Evolutionary conservation across 2,888 invertebrate species (phyloP).

Genomic region (Oligia strigilis): DNA sequence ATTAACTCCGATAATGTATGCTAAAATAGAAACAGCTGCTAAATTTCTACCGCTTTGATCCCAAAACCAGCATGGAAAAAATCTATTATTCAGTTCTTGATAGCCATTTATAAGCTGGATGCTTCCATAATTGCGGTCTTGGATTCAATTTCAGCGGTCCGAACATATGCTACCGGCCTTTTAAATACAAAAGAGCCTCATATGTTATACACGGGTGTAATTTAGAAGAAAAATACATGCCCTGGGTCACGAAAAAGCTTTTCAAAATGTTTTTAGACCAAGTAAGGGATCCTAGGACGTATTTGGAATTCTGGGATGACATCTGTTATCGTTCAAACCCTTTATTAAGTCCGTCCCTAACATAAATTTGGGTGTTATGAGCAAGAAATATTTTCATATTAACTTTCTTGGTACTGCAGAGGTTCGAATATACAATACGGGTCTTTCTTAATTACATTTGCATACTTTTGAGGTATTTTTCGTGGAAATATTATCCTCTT

Average conservation of each 20-base stretch:
- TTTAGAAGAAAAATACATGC: slow-evolving; percentile 40
- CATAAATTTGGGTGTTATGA: slow-evolving; percentile 26
- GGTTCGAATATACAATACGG: slow-evolving; percentile 18
- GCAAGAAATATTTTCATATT: slow-evolving; percentile 47
- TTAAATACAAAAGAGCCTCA: slow-evolving; percentile 53
- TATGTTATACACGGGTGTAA: slow-evolving; percentile 39
- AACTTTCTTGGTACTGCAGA: slow-evolving; percentile 13
- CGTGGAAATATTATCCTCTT: background rate
- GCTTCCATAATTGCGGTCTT: slow-evolving; percentile 57
- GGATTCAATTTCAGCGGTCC: slow-evolving; percentile 59
- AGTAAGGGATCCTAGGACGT: slow-evolving; percentile 29
- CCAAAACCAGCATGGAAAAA: slow-evolving; percentile 37
- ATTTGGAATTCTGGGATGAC: slow-evolving; percentile 40
- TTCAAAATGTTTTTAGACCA: slow-evolving; percentile 42
- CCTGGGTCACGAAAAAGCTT: slow-evolving; percentile 21
- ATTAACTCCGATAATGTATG: background rate
- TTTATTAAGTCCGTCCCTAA: slow-evolving; percentile 57
- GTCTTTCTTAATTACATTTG: slow-evolving; percentile 45
- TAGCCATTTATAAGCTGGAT: slow-evolving; percentile 55
- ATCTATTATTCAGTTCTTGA: slow-evolving; percentile 40
- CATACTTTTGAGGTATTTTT: slow-evolving; percentile 3
- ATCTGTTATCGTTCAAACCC: slow-evolving; percentile 39
- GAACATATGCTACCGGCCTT: slow-evolving; percentile 55
- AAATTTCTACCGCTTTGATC: slow-evolving; percentile 10
- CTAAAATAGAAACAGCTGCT: slow-evolving; percentile 25